These are phyloP conservation scores for Dryocosmus kuriphilus DNA, from an alignment of 2,888 invertebrate species.

Conservation along the genomic window DNA sequence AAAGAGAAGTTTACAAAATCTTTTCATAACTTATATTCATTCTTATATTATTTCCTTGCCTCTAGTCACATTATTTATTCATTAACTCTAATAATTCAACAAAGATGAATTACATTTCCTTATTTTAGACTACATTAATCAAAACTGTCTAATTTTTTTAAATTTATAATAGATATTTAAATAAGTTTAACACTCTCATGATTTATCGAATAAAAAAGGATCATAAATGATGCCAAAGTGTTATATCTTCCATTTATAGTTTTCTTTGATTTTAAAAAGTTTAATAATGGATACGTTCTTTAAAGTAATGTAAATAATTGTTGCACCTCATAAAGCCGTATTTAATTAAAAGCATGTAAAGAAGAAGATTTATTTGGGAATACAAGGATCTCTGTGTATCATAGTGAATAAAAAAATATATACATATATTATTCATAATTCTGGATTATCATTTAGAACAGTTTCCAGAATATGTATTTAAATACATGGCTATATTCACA, in stretches of 20 bases:
- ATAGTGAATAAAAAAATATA: slow-evolving; percentile 12
- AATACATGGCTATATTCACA: too few relatives aligned
- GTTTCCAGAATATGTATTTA: neutral
- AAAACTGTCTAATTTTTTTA: neutral
- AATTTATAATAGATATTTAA: neutral
- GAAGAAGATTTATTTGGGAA: neutral
- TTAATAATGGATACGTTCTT: neutral
- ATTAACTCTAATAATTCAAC: neutral
- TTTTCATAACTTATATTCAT: neutral
- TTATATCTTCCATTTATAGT: neutral
- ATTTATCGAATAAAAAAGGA: neutral
- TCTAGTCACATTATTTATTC: slow-evolving; percentile 13
- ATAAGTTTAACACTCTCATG: neutral
- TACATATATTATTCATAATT: slow-evolving; percentile 10
- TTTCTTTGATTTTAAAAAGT: neutral
- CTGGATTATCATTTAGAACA: neutral
- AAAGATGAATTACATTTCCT: neutral
- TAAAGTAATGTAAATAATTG: neutral
- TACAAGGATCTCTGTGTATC: neutral
- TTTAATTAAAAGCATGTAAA: neutral
- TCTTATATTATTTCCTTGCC: slow-evolving; percentile 1
- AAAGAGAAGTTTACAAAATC: neutral
- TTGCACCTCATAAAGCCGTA: neutral
- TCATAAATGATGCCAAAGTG: neutral
- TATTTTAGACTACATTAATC: neutral